phyloP scores from a whole-genome alignment of 2,888 invertebrate genomes.

The Drosophila recens region DNA sequence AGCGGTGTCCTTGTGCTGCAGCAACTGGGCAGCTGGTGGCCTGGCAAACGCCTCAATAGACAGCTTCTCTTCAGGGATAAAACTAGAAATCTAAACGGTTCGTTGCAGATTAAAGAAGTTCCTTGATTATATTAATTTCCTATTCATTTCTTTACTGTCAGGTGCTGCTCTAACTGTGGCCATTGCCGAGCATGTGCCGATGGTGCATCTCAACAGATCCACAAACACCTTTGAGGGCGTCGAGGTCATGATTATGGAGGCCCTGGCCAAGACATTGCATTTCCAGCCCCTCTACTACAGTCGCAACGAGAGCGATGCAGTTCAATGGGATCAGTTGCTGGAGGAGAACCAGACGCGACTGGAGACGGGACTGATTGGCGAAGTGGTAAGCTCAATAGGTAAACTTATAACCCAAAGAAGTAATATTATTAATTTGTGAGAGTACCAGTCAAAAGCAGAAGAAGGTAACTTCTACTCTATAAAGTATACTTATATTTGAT shows the following conservation, averaged over 20 bases:
- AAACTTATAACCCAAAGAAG: no score
- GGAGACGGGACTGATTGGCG: conserved; percentile 88
- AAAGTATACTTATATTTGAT: no score
- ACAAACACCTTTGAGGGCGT: conserved; percentile 71
- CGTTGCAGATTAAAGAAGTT: conserved; percentile 15
- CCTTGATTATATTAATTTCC: not conserved
- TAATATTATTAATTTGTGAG: no score
- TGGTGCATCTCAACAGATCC: conserved; percentile 70
- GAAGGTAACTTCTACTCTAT: no score
- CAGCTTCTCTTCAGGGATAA: conserved; percentile 83
- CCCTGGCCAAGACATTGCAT: conserved; percentile 89
- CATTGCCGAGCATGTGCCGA: conserved; percentile 81
- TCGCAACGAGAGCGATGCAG: conserved; percentile 87
- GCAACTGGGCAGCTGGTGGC: conserved; percentile 89
- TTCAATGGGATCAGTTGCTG: conserved; percentile 85
- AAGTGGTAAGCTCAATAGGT: conserved; percentile 86
- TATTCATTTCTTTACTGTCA: conserved; percentile 39
- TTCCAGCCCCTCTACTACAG: conserved; percentile 90
- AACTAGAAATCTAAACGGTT: conserved; percentile 82
- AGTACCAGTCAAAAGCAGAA: no score
- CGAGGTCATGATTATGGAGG: conserved; percentile 85
- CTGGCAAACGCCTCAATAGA: conserved; percentile 86
- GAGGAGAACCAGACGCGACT: conserved; percentile 88
- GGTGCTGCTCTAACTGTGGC: conserved; percentile 76
- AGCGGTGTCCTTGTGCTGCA: conserved; percentile 87